These are phyloP conservation scores for Fabriciana adippe DNA, from an alignment of 2,888 invertebrate species.

Conservation along the genomic window DNA sequence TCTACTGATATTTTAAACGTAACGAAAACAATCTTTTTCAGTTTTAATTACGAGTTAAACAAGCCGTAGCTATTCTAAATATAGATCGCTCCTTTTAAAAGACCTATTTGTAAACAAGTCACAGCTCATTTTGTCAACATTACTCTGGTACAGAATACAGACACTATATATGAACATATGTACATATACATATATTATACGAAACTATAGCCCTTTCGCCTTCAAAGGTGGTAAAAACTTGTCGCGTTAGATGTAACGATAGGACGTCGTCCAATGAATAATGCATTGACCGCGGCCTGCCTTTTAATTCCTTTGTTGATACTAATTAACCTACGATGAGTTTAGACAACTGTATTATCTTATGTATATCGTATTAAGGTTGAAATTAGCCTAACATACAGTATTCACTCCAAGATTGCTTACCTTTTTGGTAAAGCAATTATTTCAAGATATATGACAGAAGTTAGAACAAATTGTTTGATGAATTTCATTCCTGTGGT, in stretches of 20 bases:
- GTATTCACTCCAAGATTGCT: too few species aligned
- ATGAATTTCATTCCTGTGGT: background rate
- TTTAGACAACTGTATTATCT: background rate
- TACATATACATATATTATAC: background rate
- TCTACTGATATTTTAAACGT: too few species aligned
- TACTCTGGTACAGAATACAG: background rate
- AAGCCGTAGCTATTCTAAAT: background rate
- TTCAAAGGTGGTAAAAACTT: conserved; percentile 32
- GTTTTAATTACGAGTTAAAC: background rate
- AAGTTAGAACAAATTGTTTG: conserved; percentile 1
- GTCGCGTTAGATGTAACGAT: conserved; percentile 34
- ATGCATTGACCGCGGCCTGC: conserved; percentile 33
- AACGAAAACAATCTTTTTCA: too few species aligned
- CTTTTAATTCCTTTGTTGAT: conserved; percentile 38
- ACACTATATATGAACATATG: too few species aligned
- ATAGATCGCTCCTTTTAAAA: conserved; percentile 1
- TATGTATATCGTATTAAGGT: conserved; percentile 7
- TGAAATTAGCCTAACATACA: background rate
- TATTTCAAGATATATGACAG: conserved; percentile 2
- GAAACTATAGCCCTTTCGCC: conserved; percentile 14
- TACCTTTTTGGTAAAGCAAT: conserved; percentile 6
- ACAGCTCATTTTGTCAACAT: conserved; percentile 12
- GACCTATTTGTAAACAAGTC: conserved; percentile 5
- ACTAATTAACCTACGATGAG: conserved; percentile 34
- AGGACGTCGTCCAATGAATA: conserved; percentile 34